phyloP scores from a whole-genome alignment of 1,140 invertebrate species.

The Plectrocnemia conspersa region DNA sequence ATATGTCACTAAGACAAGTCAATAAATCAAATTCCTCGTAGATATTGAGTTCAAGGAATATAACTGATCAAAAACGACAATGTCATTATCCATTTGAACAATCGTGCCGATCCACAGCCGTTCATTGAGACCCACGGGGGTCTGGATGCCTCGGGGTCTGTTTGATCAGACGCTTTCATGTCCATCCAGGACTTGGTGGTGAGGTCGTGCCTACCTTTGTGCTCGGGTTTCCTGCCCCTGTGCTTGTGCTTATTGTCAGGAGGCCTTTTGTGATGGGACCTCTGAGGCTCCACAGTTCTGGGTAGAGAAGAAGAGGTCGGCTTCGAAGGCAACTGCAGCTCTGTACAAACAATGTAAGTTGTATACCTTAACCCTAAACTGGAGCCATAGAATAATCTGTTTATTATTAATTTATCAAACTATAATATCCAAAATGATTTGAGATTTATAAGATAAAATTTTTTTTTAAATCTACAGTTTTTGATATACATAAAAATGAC shows the following conservation, averaged over 20 bases:
- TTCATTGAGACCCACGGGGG: conserved; percentile 26
- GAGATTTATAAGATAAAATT: no score
- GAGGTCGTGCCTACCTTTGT: conserved; percentile 24
- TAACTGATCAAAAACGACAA: background rate
- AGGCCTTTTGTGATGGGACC: conserved; percentile 17
- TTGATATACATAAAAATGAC: no score
- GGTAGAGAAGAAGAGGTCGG: conserved; percentile 9
- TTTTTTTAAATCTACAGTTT: no score
- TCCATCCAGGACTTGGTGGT: conserved; percentile 32
- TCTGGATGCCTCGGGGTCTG: conserved; percentile 20
- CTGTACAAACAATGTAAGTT: conserved; percentile 10
- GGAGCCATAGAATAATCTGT: no score
- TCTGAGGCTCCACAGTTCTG: conserved; percentile 18
- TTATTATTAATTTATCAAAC: no score
- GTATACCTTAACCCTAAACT: no score
- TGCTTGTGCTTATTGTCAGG: conserved; percentile 28
- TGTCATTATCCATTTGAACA: conserved; percentile 1
- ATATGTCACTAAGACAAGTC: no score
- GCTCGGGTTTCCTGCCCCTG: conserved; percentile 26
- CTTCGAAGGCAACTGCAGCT: conserved; percentile 25
- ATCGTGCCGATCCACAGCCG: background rate
- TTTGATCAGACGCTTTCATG: conserved; percentile 21
- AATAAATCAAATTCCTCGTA: no score
- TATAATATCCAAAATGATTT: no score
- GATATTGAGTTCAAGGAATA: no score